Evolutionary conservation across 2,797 vertebrate genomes (phyloP).

Genomic region (Ptychadena robeensis): DNA sequence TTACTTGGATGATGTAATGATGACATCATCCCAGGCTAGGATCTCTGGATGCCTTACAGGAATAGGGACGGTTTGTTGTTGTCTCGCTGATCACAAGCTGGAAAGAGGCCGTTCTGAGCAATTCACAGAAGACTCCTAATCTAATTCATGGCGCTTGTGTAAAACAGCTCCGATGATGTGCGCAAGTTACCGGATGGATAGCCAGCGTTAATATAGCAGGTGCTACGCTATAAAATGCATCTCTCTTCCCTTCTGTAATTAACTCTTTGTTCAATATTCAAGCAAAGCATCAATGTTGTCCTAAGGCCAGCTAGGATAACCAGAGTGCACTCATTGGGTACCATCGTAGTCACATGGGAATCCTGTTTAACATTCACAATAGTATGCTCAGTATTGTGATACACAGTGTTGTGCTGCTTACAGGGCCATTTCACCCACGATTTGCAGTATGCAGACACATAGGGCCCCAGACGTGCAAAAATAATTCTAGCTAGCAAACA

Average conservation of each 20-base stretch:
- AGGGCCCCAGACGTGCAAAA: too few relatives aligned
- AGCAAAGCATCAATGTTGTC: too few relatives aligned
- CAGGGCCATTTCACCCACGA: too few relatives aligned
- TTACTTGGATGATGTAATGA: background rate
- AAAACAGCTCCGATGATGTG: background rate
- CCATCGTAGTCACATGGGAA: too few relatives aligned
- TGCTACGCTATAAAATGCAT: constrained; percentile 22
- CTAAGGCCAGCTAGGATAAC: too few relatives aligned
- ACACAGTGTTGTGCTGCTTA: too few relatives aligned
- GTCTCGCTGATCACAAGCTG: background rate
- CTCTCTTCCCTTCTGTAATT: background rate
- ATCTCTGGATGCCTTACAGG: background rate
- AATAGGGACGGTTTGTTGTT: background rate
- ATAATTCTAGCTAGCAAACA: too few relatives aligned
- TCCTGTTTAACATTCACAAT: too few relatives aligned
- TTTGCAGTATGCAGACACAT: too few relatives aligned
- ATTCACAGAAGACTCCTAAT: constrained; percentile 1
- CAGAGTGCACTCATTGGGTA: too few relatives aligned
- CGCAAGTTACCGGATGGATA: constrained; percentile 4
- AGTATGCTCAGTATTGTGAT: too few relatives aligned
- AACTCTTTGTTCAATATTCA: background rate
- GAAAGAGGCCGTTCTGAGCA: background rate
- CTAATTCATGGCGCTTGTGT: background rate
- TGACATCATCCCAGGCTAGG: constrained; percentile 25
- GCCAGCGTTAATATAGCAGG: constrained; percentile 15